Base-by-base conservation (phyloP, 2,888 invertebrate species). In the Melipona bicolor region DNA sequence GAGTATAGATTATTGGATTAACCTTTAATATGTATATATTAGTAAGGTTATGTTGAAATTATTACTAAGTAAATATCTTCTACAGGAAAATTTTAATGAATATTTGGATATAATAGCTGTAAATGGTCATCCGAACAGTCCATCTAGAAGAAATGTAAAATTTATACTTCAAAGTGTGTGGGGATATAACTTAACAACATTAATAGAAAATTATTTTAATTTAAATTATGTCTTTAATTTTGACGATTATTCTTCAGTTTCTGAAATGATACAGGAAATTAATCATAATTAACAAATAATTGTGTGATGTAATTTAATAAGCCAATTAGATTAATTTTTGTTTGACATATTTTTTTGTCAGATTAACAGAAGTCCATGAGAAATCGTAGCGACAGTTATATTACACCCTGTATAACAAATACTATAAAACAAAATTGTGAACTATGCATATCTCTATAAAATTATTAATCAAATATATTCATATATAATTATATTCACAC, bases 131-230 rank as follows among this genome's bases (percentile, higher is more conserved):
- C 21, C 49, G 2, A 64, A 67, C 11, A 74, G 81, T 65, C 73
- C 81, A 61, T 64, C 36, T n/a, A 69, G 65, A 70, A 49, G 50
- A 36, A 69, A 32, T 15, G 36, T 83, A 24, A 59, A 83, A 70
- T 59, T 77, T 61, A 56, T 83, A 3, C 52, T 81, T 43, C 69
- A 59, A 77, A 81, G 77, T 61, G 49, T 43, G 15, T 81, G 81
- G 81, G 73, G 77, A 27, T 64, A 73, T 24, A 59, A 81, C n/a
- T 64, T 83, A 6, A 4, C 24, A 56, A 70, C 21, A 64, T 73
- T 81, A 24, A 64, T 59, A 21, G 61, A 73, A 17, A 49, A 83
- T 24, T 83, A 83, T 69, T 59, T 21, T 59, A 59, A 69, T 59
- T 36, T 77, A 49, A 72, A 72, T n/a, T 74, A 81, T 67, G 15